These are phyloP conservation scores for Pseudococcus viburni DNA, from an alignment of 2,888 invertebrate genomes.

Conservation along the genomic window DNA sequence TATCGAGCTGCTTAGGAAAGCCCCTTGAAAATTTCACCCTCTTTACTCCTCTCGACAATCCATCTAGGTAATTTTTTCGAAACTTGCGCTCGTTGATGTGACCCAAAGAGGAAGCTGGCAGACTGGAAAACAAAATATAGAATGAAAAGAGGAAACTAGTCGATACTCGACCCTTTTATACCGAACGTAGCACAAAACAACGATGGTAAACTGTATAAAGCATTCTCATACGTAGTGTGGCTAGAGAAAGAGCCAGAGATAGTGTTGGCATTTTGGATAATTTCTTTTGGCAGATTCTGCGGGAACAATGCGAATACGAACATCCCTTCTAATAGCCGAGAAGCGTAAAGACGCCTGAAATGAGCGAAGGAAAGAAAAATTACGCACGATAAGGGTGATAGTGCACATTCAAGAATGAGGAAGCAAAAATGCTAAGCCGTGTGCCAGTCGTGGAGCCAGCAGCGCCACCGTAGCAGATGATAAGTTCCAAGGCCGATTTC, in stretches of 20 bases:
- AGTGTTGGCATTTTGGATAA: conserved; percentile 14
- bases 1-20: too few relatives aligned
- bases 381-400: conserved; percentile 26
- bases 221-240: background rate
- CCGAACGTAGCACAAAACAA: background rate
- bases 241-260: background rate
- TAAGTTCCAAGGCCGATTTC: conserved; percentile 62
- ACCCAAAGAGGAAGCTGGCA: too few relatives aligned
- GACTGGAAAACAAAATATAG: too few relatives aligned
- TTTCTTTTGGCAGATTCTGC: conserved; percentile 47
- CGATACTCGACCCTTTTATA: too few relatives aligned
- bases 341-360: conserved; percentile 11
- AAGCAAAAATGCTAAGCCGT: background rate
- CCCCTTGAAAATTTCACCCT: too few relatives aligned
- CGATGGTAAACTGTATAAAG: background rate
- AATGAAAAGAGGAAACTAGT: too few relatives aligned
- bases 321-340: background rate
- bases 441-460: conserved; percentile 18
- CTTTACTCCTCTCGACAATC: too few relatives aligned
- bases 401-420: conserved; percentile 24
- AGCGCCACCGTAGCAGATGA: conserved; percentile 26
- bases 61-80: too few relatives aligned
- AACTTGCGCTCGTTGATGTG: too few relatives aligned
- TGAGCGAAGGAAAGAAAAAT: conserved; percentile 3
- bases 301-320: background rate